A percentile compares a stretch with the other conserved stretches of the same genome.
These are phyloP conservation scores for Brotula barbata DNA, from an alignment of 2,797 vertebrate species.

Conservation along the genomic window DNA sequence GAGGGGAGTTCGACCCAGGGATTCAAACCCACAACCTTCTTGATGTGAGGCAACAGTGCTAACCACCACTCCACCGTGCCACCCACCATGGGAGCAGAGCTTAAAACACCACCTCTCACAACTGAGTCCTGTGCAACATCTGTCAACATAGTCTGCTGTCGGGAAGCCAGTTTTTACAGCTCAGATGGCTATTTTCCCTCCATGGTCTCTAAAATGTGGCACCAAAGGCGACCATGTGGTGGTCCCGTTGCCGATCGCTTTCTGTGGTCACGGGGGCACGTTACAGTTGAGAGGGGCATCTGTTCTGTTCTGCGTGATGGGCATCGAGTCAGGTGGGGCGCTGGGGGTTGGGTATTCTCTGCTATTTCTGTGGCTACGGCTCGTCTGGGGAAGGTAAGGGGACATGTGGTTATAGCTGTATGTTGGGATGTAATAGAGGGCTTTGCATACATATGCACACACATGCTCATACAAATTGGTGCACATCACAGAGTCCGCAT, in stretches of 20 bases:
- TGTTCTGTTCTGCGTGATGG: constrained; percentile 41
- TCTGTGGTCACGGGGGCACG: constrained; percentile 32
- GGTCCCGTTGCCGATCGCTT: constrained; percentile 34
- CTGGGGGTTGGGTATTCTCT: constrained; percentile 7
- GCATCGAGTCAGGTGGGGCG: not conserved
- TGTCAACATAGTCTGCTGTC: constrained; percentile 48
- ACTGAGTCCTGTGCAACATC: constrained; percentile 51
- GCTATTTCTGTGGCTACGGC: constrained; percentile 46
- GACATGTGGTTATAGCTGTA: constrained; percentile 38
- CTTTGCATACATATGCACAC: constrained; percentile 19
- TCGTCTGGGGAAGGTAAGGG: constrained; percentile 36
- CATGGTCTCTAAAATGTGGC: constrained; percentile 26
- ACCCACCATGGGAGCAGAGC: no score
- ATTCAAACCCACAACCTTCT: no score
- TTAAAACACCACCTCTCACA: constrained; percentile 46
- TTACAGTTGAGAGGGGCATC: constrained; percentile 42
- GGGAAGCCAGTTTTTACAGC: constrained; percentile 30
- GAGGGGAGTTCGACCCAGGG: no score
- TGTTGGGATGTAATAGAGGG: constrained; percentile 31
- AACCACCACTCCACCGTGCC: no score
- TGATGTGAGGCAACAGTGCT: no score
- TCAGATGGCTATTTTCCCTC: constrained; percentile 25
- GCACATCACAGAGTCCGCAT: constrained; percentile 10
- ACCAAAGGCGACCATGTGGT: not conserved
- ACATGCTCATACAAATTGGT: constrained; percentile 19